These are phyloP conservation scores for Apotomis turbidana DNA, from an alignment of 2,888 invertebrate genomes.

Conservation along the genomic window DNA sequence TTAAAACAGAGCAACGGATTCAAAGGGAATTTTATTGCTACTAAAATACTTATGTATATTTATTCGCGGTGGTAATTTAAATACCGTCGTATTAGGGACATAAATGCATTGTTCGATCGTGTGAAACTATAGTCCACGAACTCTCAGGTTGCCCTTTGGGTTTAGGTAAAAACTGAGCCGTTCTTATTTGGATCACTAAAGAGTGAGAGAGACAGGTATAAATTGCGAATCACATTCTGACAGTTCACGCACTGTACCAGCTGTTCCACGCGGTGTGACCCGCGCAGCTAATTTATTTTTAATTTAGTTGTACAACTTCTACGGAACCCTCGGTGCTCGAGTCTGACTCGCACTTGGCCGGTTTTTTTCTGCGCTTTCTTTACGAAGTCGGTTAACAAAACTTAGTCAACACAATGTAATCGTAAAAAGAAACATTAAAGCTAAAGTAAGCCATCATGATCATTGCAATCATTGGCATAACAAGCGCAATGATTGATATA, in stretches of 20 bases:
- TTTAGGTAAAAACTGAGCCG: too few species aligned
- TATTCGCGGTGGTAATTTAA: slow-evolving; percentile 22
- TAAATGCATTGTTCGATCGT: slow-evolving; percentile 2
- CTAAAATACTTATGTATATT: slow-evolving; percentile 6
- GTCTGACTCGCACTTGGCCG: too few species aligned
- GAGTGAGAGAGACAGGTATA: too few species aligned
- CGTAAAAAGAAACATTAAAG: neutral
- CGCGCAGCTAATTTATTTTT: too few species aligned
- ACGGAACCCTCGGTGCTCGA: too few species aligned
- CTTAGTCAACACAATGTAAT: neutral
- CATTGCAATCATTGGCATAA: slow-evolving; percentile 9
- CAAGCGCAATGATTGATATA: slow-evolving; percentile 23
- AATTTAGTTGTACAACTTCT: too few species aligned
- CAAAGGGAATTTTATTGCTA: slow-evolving; percentile 8
- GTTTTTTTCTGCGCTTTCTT: neutral
- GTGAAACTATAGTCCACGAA: neutral
- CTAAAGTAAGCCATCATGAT: slow-evolving; percentile 21
- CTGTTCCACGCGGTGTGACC: too few species aligned
- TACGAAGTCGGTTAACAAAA: neutral
- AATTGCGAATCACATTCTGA: too few species aligned
- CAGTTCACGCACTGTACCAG: too few species aligned
- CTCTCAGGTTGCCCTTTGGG: neutral
- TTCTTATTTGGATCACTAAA: too few species aligned
- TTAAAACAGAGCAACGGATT: slow-evolving; percentile 39
- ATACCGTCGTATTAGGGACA: slow-evolving; percentile 4